phyloP scores from a whole-genome alignment of 2,113 vertebrate species.

The Hippocampus abdominalis region DNA sequence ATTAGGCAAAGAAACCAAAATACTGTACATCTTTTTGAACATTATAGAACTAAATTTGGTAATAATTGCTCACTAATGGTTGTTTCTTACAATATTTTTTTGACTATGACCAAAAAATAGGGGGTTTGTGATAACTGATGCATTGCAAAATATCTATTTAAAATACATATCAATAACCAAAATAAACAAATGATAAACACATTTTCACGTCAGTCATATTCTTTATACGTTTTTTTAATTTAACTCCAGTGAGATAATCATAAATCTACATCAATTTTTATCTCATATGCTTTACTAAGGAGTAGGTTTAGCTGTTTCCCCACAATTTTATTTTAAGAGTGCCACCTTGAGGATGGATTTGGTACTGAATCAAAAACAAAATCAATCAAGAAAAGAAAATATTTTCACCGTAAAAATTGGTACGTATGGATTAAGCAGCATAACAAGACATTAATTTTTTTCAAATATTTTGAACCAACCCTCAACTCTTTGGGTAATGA shows the following conservation, averaged over 20 bases:
- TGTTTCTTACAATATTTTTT: not conserved
- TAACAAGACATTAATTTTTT: not conserved
- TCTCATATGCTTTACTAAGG: not conserved
- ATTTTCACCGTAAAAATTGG: not conserved
- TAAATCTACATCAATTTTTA: not conserved
- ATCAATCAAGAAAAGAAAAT: not conserved
- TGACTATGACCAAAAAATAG: not conserved
- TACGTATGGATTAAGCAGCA: not conserved
- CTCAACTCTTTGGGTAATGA: not conserved
- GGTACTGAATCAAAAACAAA: not conserved
- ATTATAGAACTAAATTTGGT: not conserved
- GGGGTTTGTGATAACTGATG: no score
- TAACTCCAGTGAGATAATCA: not conserved
- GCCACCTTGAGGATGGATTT: not conserved
- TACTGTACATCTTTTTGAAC: not conserved
- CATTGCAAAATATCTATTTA: not conserved
- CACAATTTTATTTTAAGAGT: not conserved
- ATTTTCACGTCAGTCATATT: not conserved
- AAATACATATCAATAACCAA: not conserved
- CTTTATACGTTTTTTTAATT: not conserved
- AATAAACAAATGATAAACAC: not conserved
- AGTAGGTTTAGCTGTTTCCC: not conserved
- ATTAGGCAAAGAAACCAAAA: not conserved
- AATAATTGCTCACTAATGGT: not conserved
- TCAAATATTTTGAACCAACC: not conserved